Conservation (phyloP, 37 sponge, comb jelly and placozoan species). For the Hormiphora californensis region DNA sequence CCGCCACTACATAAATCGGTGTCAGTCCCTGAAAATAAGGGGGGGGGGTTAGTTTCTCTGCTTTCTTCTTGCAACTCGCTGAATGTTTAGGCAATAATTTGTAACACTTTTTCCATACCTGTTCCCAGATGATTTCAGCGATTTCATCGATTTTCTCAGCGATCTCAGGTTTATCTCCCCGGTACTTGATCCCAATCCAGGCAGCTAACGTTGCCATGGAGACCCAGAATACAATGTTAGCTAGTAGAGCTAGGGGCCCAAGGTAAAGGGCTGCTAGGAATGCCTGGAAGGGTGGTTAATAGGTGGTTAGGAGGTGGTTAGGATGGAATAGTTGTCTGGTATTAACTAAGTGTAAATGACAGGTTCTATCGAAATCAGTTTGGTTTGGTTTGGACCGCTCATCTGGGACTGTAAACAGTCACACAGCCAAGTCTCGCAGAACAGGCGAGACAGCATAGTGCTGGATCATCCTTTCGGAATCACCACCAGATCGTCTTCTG, state of each 20-base stretch:
- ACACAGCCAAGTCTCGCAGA: too few relatives aligned
- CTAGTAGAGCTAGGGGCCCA: constrained; percentile 63
- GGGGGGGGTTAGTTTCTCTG: neutral
- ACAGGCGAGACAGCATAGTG: too few relatives aligned
- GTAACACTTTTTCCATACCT: too few relatives aligned
- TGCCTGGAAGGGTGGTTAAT: too few relatives aligned
- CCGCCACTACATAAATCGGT: neutral
- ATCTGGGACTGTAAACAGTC: too few relatives aligned
- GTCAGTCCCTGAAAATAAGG: constrained; percentile 18
- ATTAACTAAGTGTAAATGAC: neutral
- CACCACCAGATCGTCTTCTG: too few relatives aligned
- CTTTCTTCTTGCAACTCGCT: too few relatives aligned
- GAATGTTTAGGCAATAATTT: too few relatives aligned
- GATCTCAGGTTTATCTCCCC: constrained; percentile 70
- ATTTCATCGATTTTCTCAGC: constrained; percentile 80
- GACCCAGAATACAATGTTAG: constrained; percentile 66
- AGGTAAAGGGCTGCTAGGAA: constrained; percentile 10
- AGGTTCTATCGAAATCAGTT: too few relatives aligned
- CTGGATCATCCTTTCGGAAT: too few relatives aligned
- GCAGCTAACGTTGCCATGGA: constrained; percentile 62
- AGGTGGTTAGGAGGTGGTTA: neutral
- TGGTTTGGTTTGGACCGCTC: too few relatives aligned
- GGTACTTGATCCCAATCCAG: constrained; percentile 78
- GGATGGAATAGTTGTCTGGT: neutral
- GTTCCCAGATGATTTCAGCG: constrained; percentile 71